Conservation (phyloP, 2,888 invertebrate genomes). For the Acronicta psi region DNA sequence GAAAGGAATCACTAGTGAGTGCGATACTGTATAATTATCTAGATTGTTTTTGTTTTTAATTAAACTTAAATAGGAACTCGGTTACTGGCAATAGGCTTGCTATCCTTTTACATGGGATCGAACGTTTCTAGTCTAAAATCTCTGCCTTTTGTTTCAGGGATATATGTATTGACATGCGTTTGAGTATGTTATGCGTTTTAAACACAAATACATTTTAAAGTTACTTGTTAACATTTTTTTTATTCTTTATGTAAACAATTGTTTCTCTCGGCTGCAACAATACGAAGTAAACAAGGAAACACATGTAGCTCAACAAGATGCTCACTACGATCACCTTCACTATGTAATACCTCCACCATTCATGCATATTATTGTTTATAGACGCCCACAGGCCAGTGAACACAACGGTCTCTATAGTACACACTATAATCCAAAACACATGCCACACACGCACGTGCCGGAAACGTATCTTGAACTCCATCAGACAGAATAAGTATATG, state of each 20-base stretch:
- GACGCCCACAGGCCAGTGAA: constrained; percentile 92
- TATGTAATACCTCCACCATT: constrained; percentile 92
- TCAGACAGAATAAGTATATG: constrained; percentile 92
- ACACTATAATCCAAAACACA: constrained; percentile 90
- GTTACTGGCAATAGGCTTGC: no score
- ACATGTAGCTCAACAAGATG: constrained; percentile 88
- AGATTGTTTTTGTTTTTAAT: no score
- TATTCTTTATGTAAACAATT: constrained; percentile 78
- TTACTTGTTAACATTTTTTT: constrained; percentile 49
- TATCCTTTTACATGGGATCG: no score
- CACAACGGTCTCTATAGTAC: constrained; percentile 90
- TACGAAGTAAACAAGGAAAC: constrained; percentile 90
- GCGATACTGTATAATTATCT: no score
- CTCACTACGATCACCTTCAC: constrained; percentile 90
- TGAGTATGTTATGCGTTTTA: neutral
- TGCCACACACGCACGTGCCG: constrained; percentile 92
- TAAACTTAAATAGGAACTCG: no score
- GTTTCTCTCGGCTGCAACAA: constrained; percentile 90
- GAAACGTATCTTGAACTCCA: constrained; percentile 94
- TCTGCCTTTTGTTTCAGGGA: no score
- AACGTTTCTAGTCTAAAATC: no score
- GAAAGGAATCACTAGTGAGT: constrained; percentile 29
- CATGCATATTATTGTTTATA: constrained; percentile 85
- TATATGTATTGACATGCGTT: no score
- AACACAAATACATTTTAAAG: constrained; percentile 5